Base-by-base conservation (phyloP, 2,888 invertebrate species). In the Melanostoma scalare region DNA sequence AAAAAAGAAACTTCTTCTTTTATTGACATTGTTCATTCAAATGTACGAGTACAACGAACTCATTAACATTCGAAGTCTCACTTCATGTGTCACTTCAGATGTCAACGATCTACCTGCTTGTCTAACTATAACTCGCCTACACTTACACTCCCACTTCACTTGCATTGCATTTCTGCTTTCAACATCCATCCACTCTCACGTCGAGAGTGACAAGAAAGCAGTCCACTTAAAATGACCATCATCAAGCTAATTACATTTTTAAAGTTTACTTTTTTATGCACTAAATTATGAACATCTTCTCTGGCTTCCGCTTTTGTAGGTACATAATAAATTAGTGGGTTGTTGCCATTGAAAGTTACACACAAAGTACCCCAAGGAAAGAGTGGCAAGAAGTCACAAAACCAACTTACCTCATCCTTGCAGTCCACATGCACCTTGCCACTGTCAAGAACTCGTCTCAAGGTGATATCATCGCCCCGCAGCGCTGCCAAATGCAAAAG, bases 401-500 rank as follows among this genome's bases (percentile, higher is more conserved):
- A 20, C 65, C 56, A 76, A 87, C 88, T 92, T 91, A 98, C 98
- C 94, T 97, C 95, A 91, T 98, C 98, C 90, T 95, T 95, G 88
- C 97, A 97, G 92, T 98, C 98, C 60, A 98, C 97, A 92, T 98
- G 97, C 68, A 98, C 98, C 90, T 97, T 96, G 84, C 98, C 98
- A 42, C 96, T 97, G 91, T 97, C 97, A 85, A 98, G 93, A 74
- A 98, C 94, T 88, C 94, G 94, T 86, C 94, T 93, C 86, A 98
- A 92, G 85, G 94, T 93, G 72, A 94, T 94, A 86, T 95, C 93
- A 91, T 98, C 96, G 3, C 98, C 98, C 77, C 95, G 94, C 86
- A 97, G 93, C 31, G 98, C 97, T 58, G 98, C 97, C 90, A 97
- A 92, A 92, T 98, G 98, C 89, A 98, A 94, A 92, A 97, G 96